Evolutionary conservation across 1,140 invertebrate genomes (phyloP).

Genomic region (Drosophila sechellia): DNA sequence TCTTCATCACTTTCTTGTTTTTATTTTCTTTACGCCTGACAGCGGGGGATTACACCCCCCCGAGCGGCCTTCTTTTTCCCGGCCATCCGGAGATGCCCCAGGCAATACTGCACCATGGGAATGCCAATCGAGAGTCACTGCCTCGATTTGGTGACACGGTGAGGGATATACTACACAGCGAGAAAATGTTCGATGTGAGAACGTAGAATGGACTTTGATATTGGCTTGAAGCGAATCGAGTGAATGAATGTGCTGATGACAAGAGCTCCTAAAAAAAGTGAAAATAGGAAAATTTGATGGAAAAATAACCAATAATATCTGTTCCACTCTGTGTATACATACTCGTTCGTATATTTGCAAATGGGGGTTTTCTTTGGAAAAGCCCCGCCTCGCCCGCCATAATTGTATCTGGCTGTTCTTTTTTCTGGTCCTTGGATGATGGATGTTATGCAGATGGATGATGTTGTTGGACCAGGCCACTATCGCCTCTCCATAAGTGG

Average conservation of each 20-base stretch:
- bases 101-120: slow-evolving; percentile 53
- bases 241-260: no score
- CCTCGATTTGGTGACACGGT: slow-evolving; percentile 16
- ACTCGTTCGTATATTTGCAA: slow-evolving; percentile 62
- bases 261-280: no score
- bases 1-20: slow-evolving; percentile 2
- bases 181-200: not conserved
- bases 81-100: not conserved
- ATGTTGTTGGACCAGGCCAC: slow-evolving; percentile 50
- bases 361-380: slow-evolving; percentile 46
- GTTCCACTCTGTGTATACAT: not conserved
- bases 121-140: slow-evolving; percentile 41
- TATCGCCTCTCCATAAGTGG: slow-evolving; percentile 16
- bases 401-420: slow-evolving; percentile 69
- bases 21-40: slow-evolving; percentile 51
- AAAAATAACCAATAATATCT: no score
- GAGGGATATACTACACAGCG: slow-evolving; percentile 2
- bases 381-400: slow-evolving; percentile 32
- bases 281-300: no score
- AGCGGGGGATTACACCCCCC: slow-evolving; percentile 24
- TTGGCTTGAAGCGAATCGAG: no score
- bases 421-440: slow-evolving; percentile 54
- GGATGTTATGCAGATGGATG: slow-evolving; percentile 65
- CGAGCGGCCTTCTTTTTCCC: slow-evolving; percentile 1
- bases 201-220: no score